Evolutionary conservation across 1,140 invertebrate species (phyloP), one percentile per base, ranked within the genome.

Genomic region (Drosophila erecta): DNA sequence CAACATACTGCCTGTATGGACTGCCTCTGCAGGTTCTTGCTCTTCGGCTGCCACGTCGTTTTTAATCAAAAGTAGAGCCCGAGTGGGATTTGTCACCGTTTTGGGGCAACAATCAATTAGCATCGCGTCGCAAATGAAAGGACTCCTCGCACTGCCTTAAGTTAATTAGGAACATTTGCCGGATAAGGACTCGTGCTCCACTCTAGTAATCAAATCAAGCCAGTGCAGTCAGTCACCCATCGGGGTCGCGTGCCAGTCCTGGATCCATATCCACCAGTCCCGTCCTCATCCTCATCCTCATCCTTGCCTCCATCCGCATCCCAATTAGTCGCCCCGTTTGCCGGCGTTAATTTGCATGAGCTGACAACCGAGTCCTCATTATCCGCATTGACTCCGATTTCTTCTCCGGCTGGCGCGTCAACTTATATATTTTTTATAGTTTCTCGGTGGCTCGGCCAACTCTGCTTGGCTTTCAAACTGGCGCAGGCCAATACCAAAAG

Each of bases 171-270:
- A 46, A 67, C 17, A 33, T 69, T 69, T 17, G 24, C 27, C 37
- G 15, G 11, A 30, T 47, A 33, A 15, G 0, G 11, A 3, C 2
- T 14, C 17, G 0, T 27, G 1, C 14, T 17, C 3, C 8, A 17
- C 41, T 56, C 37, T 67, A 75, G 86, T 85, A 85, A 85, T 86
- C 74, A 81, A 85, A 85, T 85, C 74, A 81, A 85, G 86, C 86
- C 81, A 86, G 57, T 51, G 76, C 66, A 62, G 57, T 73, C 80
- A 59, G 41, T 54, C 47, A 49, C 20, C 15, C 58, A 59, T 22
- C 38, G 30, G 50, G 47, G 71, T 65, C 72, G 60, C 53, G 60
- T 75, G 72, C 72, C 72, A 55, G 58, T 2, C 30, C 6, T 4
- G 2, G 11, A 20, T 51, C 38, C 24, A 17, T 50, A 8, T 3